Base-by-base conservation (phyloP, 2,888 invertebrate genomes). In the Hylaea fasciaria region DNA sequence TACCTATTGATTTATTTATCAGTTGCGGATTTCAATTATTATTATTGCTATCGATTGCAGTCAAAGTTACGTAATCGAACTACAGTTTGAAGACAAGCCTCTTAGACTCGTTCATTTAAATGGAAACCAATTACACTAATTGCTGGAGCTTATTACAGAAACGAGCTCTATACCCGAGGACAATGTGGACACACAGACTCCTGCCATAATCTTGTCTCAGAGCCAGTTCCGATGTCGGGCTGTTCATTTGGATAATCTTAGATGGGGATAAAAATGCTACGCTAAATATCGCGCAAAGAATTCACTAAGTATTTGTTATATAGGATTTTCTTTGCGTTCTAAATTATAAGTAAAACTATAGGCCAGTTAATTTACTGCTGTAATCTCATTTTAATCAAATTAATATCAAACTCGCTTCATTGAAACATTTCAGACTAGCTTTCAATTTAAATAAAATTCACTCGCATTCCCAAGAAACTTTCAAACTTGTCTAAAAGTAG, bases 311-410 rank as follows among this genome's bases (percentile, higher is more conserved):
- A n/a, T n/a, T n/a, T n/a, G n/a, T n/a, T n/a, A n/a, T n/a, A n/a
- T n/a, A n/a, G n/a, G 35, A 16, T 47, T 8, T 11, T 35, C 10
- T 35, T 2, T 9, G n/a, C 22, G 45, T 22, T 39, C n/a, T n/a
- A n/a, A n/a, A n/a, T n/a, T n/a, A 32, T 32, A 32, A 9, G 32
- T 32, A 32, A 32, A 32, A 10, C 49, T 52, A 53, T 53, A 16
- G 32, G 32, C 32, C 22, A 32, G 46, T 41, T n/a, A 35, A 48
- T 49, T 46, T 49, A 52, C 44, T 44, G 13, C 44, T 44, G 13
- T 59, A 45, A 59, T 59, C 51, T 56, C 29, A 59, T 50, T 49
- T 39, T 16, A 59, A 53, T 50, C 28, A 11, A 57, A 62, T 62
- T 64, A 62, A 64, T 62, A 57, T 41, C 14, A 50, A 53, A 50